Base-by-base conservation (phyloP, 2,113 vertebrate species). In the Empidonax traillii region DNA sequence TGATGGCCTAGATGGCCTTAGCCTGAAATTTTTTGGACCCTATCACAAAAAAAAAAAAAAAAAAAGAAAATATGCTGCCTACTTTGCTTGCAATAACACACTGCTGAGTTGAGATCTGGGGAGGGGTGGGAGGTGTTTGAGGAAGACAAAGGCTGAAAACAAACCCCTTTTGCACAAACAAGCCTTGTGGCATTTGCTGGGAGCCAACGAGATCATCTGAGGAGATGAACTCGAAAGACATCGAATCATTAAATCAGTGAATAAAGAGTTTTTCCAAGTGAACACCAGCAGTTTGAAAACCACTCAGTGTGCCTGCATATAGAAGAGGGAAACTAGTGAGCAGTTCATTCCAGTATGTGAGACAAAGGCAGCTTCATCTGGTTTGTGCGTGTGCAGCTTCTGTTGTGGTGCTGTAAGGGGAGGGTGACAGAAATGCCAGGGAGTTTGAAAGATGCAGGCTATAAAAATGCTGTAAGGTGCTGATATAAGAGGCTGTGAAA, bases 181-280 rank as follows among this genome's bases (percentile, higher is more conserved):
- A 90, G 41, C 52, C n/a, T 65, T 55, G 39, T 56, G 56, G 72
- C 1, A 0, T 91, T 84, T 86, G 43, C 79, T 92, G 2, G 1
- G 68, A 84, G 83, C 59, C 61, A 80, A 76, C 37, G 3, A 75
- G 87, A 96, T 93, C 94, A 73, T 89, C 74, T 49, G 85, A 90
- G 79, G 90, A 88, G 68, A 61, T 75, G 91, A 93, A 89, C 72
- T 90, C 74, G 81, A 79, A 91, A 93, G 88, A 74, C 68, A 24
- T 3, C 37, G 65, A 75, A 67, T 86, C 79, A 49, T 68, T 76
- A 73, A 87, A 72, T n/a, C 25, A 56, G 39, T 22, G 31, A 88
- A 65, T 74, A 35, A 87, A 88, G 78, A 63, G 31, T 21, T 92
- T 90, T 58, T 78, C 56, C 52, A 59, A 7, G 35, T 78, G 55